phyloP scores from a whole-genome alignment of 2,888 invertebrate species.

The Cataglyphis albicans region DNA sequence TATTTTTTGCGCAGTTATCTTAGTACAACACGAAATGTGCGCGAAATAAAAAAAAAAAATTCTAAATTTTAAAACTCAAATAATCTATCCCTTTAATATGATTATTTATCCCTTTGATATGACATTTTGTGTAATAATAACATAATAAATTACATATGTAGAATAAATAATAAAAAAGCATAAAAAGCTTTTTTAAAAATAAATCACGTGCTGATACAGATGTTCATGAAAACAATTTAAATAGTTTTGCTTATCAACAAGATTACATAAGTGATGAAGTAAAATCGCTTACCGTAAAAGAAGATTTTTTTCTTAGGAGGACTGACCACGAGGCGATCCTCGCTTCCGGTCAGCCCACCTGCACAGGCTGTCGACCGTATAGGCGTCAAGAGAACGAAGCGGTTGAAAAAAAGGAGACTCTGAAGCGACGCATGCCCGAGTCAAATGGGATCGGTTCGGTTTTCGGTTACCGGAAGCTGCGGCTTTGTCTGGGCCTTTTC shows the following conservation, averaged over 20 bases:
- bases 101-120: no score
- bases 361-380: slow-evolving; percentile 76
- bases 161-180: not conserved
- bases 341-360: slow-evolving; percentile 84
- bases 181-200: not conserved
- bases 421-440: slow-evolving; percentile 71
- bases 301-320: slow-evolving; percentile 59
- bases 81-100: not conserved
- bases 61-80: not conserved
- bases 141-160: no score
- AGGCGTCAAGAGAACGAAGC: slow-evolving; percentile 69
- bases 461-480: slow-evolving; percentile 65
- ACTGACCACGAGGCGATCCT: slow-evolving; percentile 75
- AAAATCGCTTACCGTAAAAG: slow-evolving; percentile 3
- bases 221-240: not conserved
- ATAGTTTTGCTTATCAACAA: not conserved
- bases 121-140: not conserved
- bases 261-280: not conserved
- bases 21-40: not conserved
- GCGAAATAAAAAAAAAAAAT: not conserved
- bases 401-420: slow-evolving; percentile 70
- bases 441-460: slow-evolving; percentile 60
- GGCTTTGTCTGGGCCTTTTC: slow-evolving; percentile 67
- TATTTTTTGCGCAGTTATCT: not conserved
- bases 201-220: not conserved